A percentile compares a stretch with the other conserved stretches of the same genome.
Evolutionary conservation across 2,113 vertebrate species (phyloP).

Genomic region (Murina feae): DNA sequence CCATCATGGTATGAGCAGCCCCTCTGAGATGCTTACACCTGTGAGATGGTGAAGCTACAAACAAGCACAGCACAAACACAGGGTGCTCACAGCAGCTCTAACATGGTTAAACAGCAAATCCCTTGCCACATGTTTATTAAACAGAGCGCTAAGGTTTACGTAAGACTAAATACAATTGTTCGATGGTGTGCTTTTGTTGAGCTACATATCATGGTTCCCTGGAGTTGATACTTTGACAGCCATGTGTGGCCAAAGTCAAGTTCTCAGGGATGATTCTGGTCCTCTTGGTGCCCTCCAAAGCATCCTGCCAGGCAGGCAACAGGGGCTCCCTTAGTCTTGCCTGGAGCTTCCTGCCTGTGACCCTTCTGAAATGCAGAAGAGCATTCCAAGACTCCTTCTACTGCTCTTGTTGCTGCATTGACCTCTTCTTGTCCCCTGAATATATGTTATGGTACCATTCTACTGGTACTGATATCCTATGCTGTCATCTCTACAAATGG

Average conservation of each 20-base stretch:
- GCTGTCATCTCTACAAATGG: background rate
- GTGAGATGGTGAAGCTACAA: fast-evolving
- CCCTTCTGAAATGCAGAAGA: background rate
- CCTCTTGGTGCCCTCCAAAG: background rate
- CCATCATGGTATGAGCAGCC: too few relatives aligned
- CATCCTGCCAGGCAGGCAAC: background rate
- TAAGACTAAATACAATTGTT: background rate
- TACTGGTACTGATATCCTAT: background rate
- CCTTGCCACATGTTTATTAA: background rate
- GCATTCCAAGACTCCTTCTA: too few relatives aligned
- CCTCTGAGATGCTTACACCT: fast-evolving
- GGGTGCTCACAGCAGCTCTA: too few relatives aligned
- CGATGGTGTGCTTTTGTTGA: too few relatives aligned
- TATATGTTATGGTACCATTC: background rate
- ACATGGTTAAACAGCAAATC: background rate
- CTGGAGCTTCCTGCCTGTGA: too few relatives aligned
- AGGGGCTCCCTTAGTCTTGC: background rate
- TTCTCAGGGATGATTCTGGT: background rate
- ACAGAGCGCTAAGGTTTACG: background rate
- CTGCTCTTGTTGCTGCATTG: background rate
- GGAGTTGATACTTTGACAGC: background rate
- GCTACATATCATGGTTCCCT: background rate
- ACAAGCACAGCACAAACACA: fast-evolving
- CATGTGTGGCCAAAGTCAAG: background rate
- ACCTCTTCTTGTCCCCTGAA: background rate